Evolutionary conservation across 2,888 invertebrate species (phyloP).

Genomic region (Onthophagus sagittarius): DNA sequence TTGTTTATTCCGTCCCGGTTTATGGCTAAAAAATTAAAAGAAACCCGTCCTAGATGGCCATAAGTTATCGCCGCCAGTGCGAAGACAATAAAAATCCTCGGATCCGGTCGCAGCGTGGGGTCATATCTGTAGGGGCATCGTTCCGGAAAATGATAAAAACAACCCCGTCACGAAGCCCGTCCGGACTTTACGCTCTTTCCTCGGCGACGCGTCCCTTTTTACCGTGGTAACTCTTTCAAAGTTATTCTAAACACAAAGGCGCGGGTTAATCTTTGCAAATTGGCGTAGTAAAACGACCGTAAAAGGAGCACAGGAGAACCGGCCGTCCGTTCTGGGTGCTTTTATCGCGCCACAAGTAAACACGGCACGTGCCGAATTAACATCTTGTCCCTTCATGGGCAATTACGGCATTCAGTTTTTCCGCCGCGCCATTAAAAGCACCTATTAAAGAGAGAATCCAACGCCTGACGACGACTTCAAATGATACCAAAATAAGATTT

Average conservation of each 20-base stretch:
- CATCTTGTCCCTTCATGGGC: constrained; percentile 30
- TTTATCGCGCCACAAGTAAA: constrained; percentile 14
- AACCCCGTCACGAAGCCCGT: background rate
- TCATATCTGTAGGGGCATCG: background rate
- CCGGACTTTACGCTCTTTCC: background rate
- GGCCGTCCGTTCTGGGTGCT: background rate
- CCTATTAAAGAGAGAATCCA: background rate
- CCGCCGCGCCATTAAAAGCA: background rate
- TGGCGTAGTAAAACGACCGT: background rate
- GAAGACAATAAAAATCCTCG: constrained; percentile 37
- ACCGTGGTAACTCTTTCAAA: background rate
- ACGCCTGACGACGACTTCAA: background rate
- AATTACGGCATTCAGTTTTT: constrained; percentile 27
- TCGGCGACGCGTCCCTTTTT: background rate
- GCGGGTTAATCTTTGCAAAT: background rate
- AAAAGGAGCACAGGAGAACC: constrained; percentile 8
- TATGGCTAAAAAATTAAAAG: constrained; percentile 8
- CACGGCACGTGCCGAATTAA: constrained; percentile 32
- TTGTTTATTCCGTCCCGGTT: constrained; percentile 9
- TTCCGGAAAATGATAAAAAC: background rate
- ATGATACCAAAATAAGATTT: background rate
- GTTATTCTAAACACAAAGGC: background rate
- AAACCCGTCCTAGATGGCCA: constrained; percentile 4
- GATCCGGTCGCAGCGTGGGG: background rate
- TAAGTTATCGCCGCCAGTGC: constrained; percentile 29